These are phyloP conservation scores for Cephus pygmeus DNA, from an alignment of 2,888 invertebrate species.

Conservation along the genomic window DNA sequence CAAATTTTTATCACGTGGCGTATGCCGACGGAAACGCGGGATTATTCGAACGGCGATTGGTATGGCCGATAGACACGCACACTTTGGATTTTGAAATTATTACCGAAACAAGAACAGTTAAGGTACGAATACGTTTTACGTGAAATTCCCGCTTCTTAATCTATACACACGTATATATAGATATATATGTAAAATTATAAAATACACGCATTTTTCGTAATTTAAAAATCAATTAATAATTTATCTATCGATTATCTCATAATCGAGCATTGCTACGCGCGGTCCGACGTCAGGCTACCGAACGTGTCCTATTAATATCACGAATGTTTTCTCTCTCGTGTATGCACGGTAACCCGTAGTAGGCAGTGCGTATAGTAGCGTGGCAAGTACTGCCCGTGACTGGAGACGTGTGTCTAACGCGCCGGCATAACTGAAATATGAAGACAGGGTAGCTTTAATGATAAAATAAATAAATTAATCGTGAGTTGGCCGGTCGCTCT, in stretches of 20 bases:
- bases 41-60: conserved; percentile 60
- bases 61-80: conserved; percentile 36
- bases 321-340: neutral
- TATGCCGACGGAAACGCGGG: conserved; percentile 13
- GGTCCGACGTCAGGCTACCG: conserved; percentile 39
- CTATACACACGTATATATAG: rapidly evolving
- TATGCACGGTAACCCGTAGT: too few relatives aligned
- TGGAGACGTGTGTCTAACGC: neutral
- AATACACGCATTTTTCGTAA: too few relatives aligned
- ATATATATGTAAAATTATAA: too few relatives aligned
- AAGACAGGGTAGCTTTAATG: conserved; percentile 20
- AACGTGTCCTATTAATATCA: conserved; percentile 44
- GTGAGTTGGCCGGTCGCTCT: conserved; percentile 7
- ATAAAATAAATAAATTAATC: conserved; percentile 31
- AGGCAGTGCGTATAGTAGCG: too few relatives aligned
- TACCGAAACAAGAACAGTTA: neutral
- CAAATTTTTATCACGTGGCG: conserved; percentile 47
- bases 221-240: neutral
- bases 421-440: conserved; percentile 17
- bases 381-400: too few relatives aligned
- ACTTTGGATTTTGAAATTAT: neutral
- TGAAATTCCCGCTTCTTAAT: too few relatives aligned
- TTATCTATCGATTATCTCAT: neutral
- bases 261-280: conserved; percentile 21
- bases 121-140: neutral